phyloP scores from a whole-genome alignment of 1,140 invertebrate genomes.

The Sinella curviseta region DNA sequence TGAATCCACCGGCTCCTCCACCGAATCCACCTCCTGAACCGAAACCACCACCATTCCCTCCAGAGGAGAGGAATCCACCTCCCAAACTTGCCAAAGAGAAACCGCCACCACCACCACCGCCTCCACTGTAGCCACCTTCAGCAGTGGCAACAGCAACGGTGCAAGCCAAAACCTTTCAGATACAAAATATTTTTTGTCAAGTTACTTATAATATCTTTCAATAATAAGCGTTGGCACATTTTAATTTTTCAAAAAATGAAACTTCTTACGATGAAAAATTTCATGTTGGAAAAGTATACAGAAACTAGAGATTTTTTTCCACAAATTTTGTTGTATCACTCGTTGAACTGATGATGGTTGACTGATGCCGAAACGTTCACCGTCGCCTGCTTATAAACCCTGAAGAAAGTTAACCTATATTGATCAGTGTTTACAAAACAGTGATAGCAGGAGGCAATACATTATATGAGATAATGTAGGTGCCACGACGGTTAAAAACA shows the following conservation, averaged over 20 bases:
- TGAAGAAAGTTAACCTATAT: background rate
- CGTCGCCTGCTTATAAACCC: constrained; percentile 16
- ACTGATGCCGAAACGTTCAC: background rate
- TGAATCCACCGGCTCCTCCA: background rate
- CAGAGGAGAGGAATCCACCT: background rate
- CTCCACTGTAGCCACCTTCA: constrained; percentile 30
- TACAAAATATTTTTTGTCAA: background rate
- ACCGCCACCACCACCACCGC: background rate
- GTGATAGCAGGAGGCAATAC: background rate
- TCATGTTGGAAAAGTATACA: background rate
- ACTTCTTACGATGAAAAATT: constrained; percentile 20
- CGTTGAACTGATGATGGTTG: background rate
- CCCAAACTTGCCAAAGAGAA: background rate
- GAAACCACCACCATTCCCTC: constrained; percentile 9
- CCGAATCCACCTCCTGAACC: background rate
- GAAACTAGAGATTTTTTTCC: background rate
- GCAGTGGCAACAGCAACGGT: constrained; percentile 21
- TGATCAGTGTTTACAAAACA: background rate
- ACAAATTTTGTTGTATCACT: background rate
- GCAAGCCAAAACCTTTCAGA: constrained; percentile 10
- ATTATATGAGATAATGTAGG: background rate
- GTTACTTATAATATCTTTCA: background rate
- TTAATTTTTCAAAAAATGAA: too few relatives aligned
- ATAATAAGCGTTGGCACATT: background rate
- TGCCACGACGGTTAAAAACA: too few relatives aligned